These are phyloP conservation scores for Drosophila vallismaia DNA, from an alignment of 2,888 invertebrate species.

Conservation along the genomic window DNA sequence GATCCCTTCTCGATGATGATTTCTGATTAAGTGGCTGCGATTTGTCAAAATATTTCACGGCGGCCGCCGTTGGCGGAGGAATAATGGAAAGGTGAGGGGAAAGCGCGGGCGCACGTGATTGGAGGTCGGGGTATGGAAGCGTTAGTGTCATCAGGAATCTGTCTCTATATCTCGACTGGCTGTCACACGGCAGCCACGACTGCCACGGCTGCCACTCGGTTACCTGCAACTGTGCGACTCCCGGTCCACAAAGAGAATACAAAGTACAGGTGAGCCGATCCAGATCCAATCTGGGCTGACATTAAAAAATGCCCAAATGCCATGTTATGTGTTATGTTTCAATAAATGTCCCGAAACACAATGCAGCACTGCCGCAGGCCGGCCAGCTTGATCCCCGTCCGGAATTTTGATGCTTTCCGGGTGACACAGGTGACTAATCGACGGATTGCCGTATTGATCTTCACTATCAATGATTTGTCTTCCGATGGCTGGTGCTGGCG, in stretches of 20 bases:
- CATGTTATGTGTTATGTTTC: slow-evolving; percentile 69
- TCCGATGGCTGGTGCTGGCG: slow-evolving; percentile 27
- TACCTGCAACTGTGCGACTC: slow-evolving; percentile 76
- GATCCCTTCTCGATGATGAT: slow-evolving; percentile 78
- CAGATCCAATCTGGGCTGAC: slow-evolving; percentile 61
- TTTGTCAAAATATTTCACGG: slow-evolving; percentile 81
- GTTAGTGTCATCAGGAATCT: slow-evolving; percentile 66
- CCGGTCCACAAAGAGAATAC: slow-evolving; percentile 27
- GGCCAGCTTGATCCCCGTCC: not conserved
- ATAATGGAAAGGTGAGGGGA: not conserved
- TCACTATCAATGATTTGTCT: slow-evolving; percentile 74
- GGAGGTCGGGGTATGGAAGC: slow-evolving; percentile 46
- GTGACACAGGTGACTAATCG: slow-evolving; percentile 67
- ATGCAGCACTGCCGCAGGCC: not conserved
- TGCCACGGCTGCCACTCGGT: slow-evolving; percentile 69
- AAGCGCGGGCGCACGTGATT: slow-evolving; percentile 63
- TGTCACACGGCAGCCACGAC: slow-evolving; percentile 39
- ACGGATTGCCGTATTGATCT: slow-evolving; percentile 60
- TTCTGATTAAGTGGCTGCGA: slow-evolving; percentile 81
- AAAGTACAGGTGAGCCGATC: slow-evolving; percentile 30
- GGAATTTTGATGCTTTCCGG: slow-evolving; percentile 48
- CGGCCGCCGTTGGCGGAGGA: slow-evolving; percentile 52
- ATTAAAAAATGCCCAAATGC: slow-evolving; percentile 67
- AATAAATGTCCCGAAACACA: slow-evolving; percentile 56
- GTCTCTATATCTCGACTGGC: slow-evolving; percentile 52